Conservation (phyloP, 2,113 vertebrate species). For the Sarotherodon lohbergeri region DNA sequence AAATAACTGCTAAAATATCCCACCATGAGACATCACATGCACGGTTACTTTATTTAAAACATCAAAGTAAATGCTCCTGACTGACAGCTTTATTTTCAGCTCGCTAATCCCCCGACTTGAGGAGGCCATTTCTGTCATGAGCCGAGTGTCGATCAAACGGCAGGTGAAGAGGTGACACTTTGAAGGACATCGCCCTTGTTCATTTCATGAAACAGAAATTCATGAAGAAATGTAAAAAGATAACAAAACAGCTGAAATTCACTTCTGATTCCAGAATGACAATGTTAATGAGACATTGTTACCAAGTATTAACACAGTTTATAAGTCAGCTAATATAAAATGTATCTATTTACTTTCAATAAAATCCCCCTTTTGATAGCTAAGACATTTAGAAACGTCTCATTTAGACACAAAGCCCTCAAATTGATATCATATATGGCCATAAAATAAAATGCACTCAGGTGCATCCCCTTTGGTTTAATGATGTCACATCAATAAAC, state of each 20-base stretch:
- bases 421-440: background rate
- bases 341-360: background rate
- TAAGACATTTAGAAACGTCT: background rate
- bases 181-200: background rate
- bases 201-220: background rate
- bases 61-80: background rate
- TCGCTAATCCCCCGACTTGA: background rate
- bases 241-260: background rate
- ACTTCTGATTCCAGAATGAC: background rate
- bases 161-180: background rate
- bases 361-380: background rate
- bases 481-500: background rate
- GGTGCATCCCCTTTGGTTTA: background rate
- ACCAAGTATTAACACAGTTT: background rate
- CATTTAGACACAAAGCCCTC: background rate
- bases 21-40: background rate
- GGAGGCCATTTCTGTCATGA: background rate
- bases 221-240: background rate
- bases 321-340: background rate
- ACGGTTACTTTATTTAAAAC: background rate
- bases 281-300: background rate
- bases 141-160: background rate
- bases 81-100: background rate
- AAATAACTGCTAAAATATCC: background rate
- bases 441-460: background rate